Evolutionary conservation across 2,113 vertebrate genomes (phyloP), one percentile per base, ranked within the genome.

Genomic region (Sebastes schlegelii): DNA sequence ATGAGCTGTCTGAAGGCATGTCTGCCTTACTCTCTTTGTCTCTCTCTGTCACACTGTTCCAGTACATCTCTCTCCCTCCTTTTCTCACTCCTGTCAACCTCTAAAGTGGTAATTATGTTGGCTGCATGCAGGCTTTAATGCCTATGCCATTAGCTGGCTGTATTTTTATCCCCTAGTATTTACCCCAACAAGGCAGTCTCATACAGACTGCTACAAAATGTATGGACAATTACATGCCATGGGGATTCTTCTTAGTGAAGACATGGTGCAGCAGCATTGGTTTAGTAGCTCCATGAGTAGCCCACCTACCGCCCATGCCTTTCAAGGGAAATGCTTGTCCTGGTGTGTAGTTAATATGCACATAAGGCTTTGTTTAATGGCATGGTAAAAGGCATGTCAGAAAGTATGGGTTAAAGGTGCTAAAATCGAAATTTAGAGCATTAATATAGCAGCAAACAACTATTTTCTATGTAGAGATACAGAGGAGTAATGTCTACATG

Each of bases 131-230:
- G 77, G 79, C 86, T 86, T 90, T 93, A 90, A 92, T 91, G 82
- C 42, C 89, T 88, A 26, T 92, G 73, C 91, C 85, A 92, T 94
- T 93, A 93, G 85, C 79, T 71, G 83, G 55, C 80, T 86, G 69
- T 92, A 92, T 94, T 91, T 94, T 94, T 91, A 92, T 87, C 77
- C 87, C 70, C 77, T 81, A 75, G 2, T 71, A 84, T 84, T 91
- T 87, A 88, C 76, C 86, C 83, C 76, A 90, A 73, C 84, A 82
- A 85, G 82, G 77, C 76, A 85, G 70, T 80, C 80, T 55, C 83
- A 82, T 73, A 72, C 70, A 84, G 74, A 63, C 87, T 84, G 68
- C 60, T 76, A 13, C 73, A 1, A 80, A 87, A 73, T 73, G 78
- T 85, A 80, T 61, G 65, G 82, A 87, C 82, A 83, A 79, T 92